phyloP scores from a whole-genome alignment of 2,113 vertebrate genomes.

The Epinephelus moara region DNA sequence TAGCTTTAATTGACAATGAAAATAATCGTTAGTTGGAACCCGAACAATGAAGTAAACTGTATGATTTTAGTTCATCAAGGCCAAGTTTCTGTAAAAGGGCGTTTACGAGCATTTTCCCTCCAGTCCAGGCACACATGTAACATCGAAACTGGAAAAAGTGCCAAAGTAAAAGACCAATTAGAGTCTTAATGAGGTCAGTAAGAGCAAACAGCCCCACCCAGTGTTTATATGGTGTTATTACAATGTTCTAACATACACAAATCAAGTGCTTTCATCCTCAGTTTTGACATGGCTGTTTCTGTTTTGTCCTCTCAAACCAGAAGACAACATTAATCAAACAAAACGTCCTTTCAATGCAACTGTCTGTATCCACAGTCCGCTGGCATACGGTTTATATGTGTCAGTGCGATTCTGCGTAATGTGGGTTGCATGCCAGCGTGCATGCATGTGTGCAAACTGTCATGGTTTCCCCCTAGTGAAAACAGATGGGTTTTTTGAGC shows the following conservation, averaged over 20 bases:
- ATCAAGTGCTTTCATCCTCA: constrained; percentile 15
- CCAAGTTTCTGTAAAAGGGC: neutral
- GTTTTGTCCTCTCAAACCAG: constrained; percentile 17
- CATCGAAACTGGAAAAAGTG: neutral
- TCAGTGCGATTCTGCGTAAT: constrained; percentile 28
- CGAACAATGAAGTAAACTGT: neutral
- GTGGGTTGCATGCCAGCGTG: constrained; percentile 35
- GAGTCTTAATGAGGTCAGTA: neutral
- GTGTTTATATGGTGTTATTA: constrained; percentile 50
- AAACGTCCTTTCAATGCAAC: neutral
- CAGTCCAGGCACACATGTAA: neutral
- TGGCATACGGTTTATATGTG: constrained; percentile 32
- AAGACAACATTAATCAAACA: constrained; percentile 46
- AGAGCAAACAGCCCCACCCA: constrained; percentile 56
- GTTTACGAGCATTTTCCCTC: neutral
- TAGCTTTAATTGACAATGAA: too few relatives aligned
- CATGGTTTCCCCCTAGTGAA: constrained; percentile 72
- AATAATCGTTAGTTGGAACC: too few relatives aligned
- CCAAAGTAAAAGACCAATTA: constrained; percentile 5
- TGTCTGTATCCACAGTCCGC: neutral
- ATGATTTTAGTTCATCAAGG: neutral
- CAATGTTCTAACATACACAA: constrained; percentile 20
- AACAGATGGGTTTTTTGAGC: constrained; percentile 78
- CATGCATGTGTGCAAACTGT: constrained; percentile 49
- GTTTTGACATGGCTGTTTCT: constrained; percentile 12